Evolutionary conservation across 2,888 invertebrate species (phyloP).

Genomic region (Pollenia griseotomentosa): DNA sequence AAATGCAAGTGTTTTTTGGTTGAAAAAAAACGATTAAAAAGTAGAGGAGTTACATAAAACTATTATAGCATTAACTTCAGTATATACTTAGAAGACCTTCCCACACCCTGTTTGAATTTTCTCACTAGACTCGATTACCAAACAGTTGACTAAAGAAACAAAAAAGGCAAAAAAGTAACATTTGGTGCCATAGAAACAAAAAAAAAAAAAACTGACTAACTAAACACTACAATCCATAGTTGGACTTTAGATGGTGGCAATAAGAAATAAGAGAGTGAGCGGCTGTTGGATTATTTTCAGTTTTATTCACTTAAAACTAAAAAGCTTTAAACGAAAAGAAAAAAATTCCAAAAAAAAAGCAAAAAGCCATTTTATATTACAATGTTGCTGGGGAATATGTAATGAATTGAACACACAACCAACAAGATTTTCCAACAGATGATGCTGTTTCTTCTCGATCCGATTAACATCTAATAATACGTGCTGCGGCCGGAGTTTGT

Average conservation of each 20-base stretch:
- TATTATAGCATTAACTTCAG: constrained; percentile 26
- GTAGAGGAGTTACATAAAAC: constrained; percentile 31
- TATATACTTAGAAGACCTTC: constrained; percentile 21
- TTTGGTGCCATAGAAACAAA: constrained; percentile 6
- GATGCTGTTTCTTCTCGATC: constrained; percentile 57
- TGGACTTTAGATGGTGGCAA: constrained; percentile 34
- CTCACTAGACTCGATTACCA: constrained; percentile 56
- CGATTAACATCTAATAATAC: constrained; percentile 69
- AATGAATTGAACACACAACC: not conserved
- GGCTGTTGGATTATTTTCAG: constrained; percentile 25
- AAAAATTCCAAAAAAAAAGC: not conserved
- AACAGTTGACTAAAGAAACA: constrained; percentile 22
- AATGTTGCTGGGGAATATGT: constrained; percentile 14
- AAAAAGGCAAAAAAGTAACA: constrained; percentile 34
- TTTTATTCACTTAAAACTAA: constrained; percentile 43
- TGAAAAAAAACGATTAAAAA: constrained; percentile 8
- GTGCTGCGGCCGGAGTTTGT: constrained; percentile 22
- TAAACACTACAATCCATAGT: constrained; percentile 16
- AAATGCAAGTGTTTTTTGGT: constrained; percentile 25
- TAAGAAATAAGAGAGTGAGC: constrained; percentile 3
- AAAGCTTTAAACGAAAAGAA: not conserved
- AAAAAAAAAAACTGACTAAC: constrained; percentile 2
- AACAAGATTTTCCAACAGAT: constrained; percentile 51
- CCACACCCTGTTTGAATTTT: constrained; percentile 63
- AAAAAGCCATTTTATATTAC: constrained; percentile 36